Percentiles rank a stretch among this genome's conserved stretches.
Evolutionary conservation across 2,888 invertebrate genomes (phyloP).

Genomic region (Danaus chrysippus): DNA sequence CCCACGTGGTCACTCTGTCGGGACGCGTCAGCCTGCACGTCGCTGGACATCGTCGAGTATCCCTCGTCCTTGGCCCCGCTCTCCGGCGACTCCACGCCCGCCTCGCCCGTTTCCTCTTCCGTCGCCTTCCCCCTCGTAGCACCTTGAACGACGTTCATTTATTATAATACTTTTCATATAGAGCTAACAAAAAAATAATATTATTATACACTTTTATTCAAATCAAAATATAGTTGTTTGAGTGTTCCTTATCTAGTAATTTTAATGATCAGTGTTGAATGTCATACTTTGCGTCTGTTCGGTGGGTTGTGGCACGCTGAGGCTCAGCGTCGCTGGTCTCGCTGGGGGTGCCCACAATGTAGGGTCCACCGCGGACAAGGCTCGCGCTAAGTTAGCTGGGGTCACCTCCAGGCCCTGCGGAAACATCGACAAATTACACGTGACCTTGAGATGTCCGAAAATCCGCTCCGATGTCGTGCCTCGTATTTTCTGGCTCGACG

Average conservation of each 20-base stretch:
- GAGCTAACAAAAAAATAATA: too few relatives aligned
- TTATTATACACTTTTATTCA: too few relatives aligned
- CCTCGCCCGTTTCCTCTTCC: slow-evolving; percentile 74
- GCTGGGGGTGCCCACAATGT: slow-evolving; percentile 83
- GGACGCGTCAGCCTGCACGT: slow-evolving; percentile 86
- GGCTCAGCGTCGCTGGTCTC: slow-evolving; percentile 84
- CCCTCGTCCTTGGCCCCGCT: slow-evolving; percentile 89
- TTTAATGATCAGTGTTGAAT: too few relatives aligned
- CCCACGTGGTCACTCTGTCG: slow-evolving; percentile 77
- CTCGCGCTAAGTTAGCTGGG: slow-evolving; percentile 80
- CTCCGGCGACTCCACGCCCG: slow-evolving; percentile 86
- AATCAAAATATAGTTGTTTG: neutral
- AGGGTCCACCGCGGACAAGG: slow-evolving; percentile 82
- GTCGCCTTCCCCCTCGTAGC: slow-evolving; percentile 56
- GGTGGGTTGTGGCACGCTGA: slow-evolving; percentile 81
- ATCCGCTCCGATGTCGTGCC: neutral
- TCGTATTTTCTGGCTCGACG: too few relatives aligned
- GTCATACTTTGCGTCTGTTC: slow-evolving; percentile 39
- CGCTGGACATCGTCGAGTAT: slow-evolving; percentile 91
- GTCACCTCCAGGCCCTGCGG: slow-evolving; percentile 80
- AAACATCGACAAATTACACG: neutral
- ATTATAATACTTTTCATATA: too few relatives aligned
- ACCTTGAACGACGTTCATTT: slow-evolving; percentile 43
- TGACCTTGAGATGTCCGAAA: neutral
- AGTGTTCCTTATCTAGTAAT: too few relatives aligned